Evolutionary conservation across 2,888 invertebrate genomes (phyloP).

Genomic region (Coelopa pilipes): DNA sequence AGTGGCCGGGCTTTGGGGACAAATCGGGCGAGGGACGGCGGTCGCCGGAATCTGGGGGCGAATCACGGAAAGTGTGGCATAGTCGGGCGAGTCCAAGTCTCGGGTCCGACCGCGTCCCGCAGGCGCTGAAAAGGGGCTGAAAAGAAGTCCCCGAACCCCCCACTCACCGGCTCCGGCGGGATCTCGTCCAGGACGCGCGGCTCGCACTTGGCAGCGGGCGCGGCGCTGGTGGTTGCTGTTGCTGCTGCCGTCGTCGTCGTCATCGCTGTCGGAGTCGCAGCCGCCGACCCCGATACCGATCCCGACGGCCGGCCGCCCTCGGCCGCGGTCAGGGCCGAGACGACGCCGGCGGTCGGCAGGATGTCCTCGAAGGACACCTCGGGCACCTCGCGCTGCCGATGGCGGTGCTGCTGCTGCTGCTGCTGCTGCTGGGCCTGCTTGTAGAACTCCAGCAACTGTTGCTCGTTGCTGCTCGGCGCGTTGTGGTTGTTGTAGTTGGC

Average conservation of each 20-base stretch:
- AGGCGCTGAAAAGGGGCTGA: too few species aligned
- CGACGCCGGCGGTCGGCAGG: constrained; percentile 51
- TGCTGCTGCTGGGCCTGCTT: constrained; percentile 54
- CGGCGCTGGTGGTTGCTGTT: constrained; percentile 39
- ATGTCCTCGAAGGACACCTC: constrained; percentile 50
- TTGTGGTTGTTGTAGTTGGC: constrained; percentile 11
- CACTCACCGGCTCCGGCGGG: constrained; percentile 65
- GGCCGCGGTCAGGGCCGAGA: constrained; percentile 47
- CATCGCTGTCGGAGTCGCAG: constrained; percentile 38
- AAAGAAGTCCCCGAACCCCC: background rate
- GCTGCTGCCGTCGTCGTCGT: constrained; percentile 30
- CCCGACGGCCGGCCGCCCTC: too few species aligned
- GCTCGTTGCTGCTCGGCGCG: constrained; percentile 41
- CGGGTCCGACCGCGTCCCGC: too few species aligned
- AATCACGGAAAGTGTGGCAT: too few species aligned
- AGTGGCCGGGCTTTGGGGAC: too few species aligned
- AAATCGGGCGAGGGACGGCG: too few species aligned
- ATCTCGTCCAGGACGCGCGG: constrained; percentile 63
- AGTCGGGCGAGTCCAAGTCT: too few species aligned
- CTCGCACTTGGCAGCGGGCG: constrained; percentile 59
- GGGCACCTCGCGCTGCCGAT: constrained; percentile 39
- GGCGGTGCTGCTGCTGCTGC: constrained; percentile 44
- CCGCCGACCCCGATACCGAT: constrained; percentile 30
- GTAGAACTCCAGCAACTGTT: constrained; percentile 56
- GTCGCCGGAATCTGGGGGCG: too few species aligned